Evolutionary conservation across 2,888 invertebrate species (phyloP), one percentile per base, ranked within the genome.

Genomic region (Drosophila bunnanda): DNA sequence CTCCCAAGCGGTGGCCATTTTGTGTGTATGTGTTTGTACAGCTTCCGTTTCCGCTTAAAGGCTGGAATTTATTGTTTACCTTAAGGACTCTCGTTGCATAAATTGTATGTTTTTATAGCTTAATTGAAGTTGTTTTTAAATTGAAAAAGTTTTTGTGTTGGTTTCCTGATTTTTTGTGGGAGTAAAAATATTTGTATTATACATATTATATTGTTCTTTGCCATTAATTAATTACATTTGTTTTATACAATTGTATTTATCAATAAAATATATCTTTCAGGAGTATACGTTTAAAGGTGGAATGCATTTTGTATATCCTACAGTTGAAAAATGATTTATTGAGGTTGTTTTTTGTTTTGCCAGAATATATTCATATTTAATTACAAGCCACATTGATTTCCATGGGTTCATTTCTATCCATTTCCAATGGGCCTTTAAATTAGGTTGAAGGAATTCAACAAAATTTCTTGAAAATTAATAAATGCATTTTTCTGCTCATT

Each of bases 21-120:
- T 59, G 57, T 58, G 64, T 55, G 60, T 77, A 38, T 57, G 60
- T 60, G 38, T 36, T 48, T 34, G 58, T 58, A 32, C 15, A 36
- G 53, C 54, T 76, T 65, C 56, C 66, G 54, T 46, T 73, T 75
- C 58, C 75, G 54, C 55, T 54, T 61, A 17, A 44, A 30, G 39
- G 39, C 34, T 15, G 46, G 58, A 36, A 60, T 79, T 79, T 57
- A 66, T 72, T 76, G 56, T 77, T 59, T 50, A 67, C 54, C 60
- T 74, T 60, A 38, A 39, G 41, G 41, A 50, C 30, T 15, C 32
- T 15, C 6, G 6, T 10, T 25, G 60, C 30, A 4, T 44, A 13
- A 41, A 17, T 30, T 8, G n/a, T 13, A 17, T 1, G 13, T 17
- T n/a, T 22, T n/a, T 22, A 30, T 22, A 0, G 6, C 4, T 38